These are phyloP conservation scores for Aythya baeri DNA, from an alignment of 2,113 vertebrate genomes.

Conservation along the genomic window DNA sequence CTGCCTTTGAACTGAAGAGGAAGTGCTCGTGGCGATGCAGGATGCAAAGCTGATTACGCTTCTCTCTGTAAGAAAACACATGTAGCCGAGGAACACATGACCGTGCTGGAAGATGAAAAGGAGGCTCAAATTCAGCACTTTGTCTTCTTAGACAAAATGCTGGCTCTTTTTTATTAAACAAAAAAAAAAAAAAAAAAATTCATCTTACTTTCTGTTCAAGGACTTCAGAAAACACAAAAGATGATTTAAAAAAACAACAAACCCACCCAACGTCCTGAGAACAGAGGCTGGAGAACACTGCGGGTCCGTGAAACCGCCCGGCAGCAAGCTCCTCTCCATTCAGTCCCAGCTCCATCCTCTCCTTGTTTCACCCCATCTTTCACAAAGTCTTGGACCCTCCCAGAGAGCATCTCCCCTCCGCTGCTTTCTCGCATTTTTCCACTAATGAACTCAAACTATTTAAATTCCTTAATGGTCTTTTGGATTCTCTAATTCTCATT, in stretches of 20 bases:
- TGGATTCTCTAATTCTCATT: neutral
- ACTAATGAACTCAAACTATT: neutral
- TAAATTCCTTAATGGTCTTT: neutral
- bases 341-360: neutral
- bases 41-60: slow-evolving; percentile 44
- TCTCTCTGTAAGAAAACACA: slow-evolving; percentile 22
- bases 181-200: too few relatives aligned
- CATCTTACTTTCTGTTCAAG: neutral
- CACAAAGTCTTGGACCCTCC: neutral
- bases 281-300: neutral
- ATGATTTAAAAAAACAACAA: neutral
- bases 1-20: slow-evolving; percentile 64
- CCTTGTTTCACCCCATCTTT: neutral
- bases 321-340: neutral
- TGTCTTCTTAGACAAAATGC: neutral
- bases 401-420: neutral
- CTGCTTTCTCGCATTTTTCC: neutral
- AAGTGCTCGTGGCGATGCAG: slow-evolving; percentile 57
- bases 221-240: neutral
- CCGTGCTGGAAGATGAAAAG: slow-evolving; percentile 26
- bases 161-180: neutral
- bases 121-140: slow-evolving; percentile 25
- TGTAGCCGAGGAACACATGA: slow-evolving; percentile 30
- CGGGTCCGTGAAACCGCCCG: neutral
- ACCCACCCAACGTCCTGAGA: neutral